Base-by-base conservation (phyloP, 1,140 invertebrate species). In the Lepidostoma basale region DNA sequence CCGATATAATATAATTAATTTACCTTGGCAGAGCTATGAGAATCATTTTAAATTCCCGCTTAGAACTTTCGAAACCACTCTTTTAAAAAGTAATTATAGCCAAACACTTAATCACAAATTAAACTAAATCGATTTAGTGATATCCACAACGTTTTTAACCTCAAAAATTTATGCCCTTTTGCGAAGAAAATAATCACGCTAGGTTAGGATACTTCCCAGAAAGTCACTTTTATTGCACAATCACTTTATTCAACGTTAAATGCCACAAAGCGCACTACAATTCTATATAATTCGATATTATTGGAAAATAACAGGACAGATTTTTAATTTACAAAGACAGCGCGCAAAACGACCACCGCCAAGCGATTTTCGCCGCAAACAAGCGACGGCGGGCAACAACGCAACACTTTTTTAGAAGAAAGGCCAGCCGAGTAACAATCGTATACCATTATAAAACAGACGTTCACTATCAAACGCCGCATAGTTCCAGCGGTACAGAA, bases 391-490 rank as follows among this genome's bases (percentile, higher is more conserved):
- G 39, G 52, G 30, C 63, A 66, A 66, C 47, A 49, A 54, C 52
- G 47, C 47, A 56, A 66, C 47, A 47, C 39, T 66, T 66, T 36
- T 39, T 23, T 4, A 65, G 52, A 67, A 67, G 56, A 59, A 58
- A 58, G 64, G 56, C 64, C 52, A 59, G 60, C 52, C 44, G 52
- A 42, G 45, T 59, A 67, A 45, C 26, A 47, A 39, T 33, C 52
- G 16, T 20, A 36, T 56, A 42, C 40, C 14, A n/a, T n/a, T 78
- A 73, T 68, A 78, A 69, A 6, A 76, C 76, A 60, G 9, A 77
- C 75, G 40, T 75, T 74, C 3, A 49, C 68, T 62, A 79, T 74
- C 16, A 74, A 60, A 33, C 28, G 28, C 28, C 58, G 58, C 58
- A n/a, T 9, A 40, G 44, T 42, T 45, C 10, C 20, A 20, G 20